Evolutionary conservation across 2,888 invertebrate genomes (phyloP).

Genomic region (Euphydryas editha): DNA sequence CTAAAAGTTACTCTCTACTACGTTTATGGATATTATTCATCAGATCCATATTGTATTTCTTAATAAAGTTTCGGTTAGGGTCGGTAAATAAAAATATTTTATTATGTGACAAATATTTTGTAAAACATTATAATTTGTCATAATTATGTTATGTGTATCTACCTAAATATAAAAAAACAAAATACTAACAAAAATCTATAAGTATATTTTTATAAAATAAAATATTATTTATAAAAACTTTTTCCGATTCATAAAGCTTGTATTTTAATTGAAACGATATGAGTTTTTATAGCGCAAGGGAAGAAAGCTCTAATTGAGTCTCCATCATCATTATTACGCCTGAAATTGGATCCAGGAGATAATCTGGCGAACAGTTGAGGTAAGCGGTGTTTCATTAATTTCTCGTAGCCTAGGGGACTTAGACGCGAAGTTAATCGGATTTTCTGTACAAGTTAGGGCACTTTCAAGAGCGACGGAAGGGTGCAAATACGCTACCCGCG

Average conservation of each 20-base stretch:
- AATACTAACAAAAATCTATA: not conserved
- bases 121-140: no score
- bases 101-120: conserved; percentile 13
- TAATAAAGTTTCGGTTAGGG: conserved; percentile 10
- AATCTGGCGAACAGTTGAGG: conserved; percentile 49
- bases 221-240: not conserved
- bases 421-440: conserved; percentile 54
- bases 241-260: not conserved
- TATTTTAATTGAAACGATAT: conserved; percentile 12
- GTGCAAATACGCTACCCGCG: conserved; percentile 33
- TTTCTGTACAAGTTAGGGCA: conserved; percentile 46
- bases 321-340: conserved; percentile 50
- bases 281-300: conserved; percentile 20
- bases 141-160: not conserved
- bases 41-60: conserved; percentile 26
- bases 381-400: conserved; percentile 57
- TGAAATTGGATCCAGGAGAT: conserved; percentile 45
- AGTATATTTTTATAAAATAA: not conserved
- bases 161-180: not conserved
- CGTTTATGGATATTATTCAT: conserved; percentile 35
- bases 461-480: conserved; percentile 44
- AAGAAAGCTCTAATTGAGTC: conserved; percentile 40
- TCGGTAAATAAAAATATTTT: no score
- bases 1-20: conserved; percentile 27
- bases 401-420: conserved; percentile 51